Evolutionary conservation across 2,113 vertebrate species (phyloP), one percentile per base, ranked within the genome.

Genomic region (Onychostruthus taczanowskii): DNA sequence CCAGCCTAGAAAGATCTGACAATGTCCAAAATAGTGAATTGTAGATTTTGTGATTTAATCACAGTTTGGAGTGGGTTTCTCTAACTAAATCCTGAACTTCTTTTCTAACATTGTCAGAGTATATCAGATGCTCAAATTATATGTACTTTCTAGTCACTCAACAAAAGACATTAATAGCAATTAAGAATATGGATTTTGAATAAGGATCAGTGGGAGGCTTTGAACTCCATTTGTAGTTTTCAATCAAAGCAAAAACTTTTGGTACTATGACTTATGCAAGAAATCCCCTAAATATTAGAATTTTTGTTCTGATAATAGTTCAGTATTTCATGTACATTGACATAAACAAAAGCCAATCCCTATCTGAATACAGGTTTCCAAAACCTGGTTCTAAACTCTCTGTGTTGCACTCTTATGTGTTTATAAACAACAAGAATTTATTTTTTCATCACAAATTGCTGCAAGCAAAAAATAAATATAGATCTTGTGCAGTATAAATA

Each of bases 401-500:
- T 61, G 0, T 79, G 23, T 21, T 53, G 6, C 24, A 43, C 7
- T 76, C 21, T 33, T 37, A 26, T 0, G 0, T 53, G 21, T 73
- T 95, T 58, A 69, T 69, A 49, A 80, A 20, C 13, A 73, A 10
- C 16, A 84, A 5, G 43, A 41, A 22, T 31, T 63, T 27, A 4
- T 10, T 53, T 44, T 90, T 46, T 76, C 28, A 58, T 58, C 31
- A 41, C 47, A 4, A 75, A 89, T 50, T 43, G 20, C 69, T 55
- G 19, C 56, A 30, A 67, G 62, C 58, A 64, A 43, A 76, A 78
- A 70, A 39, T 9, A 13, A 70, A 59, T 15, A 16, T 61, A 41
- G 7, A 37, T 37, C 7, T 62, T 84, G 37, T 78, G 26, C 33
- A 77, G 6, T 28, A 7, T 53, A 76, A 84, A 43, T 62, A 66